phyloP scores from a whole-genome alignment of 1,140 invertebrate species.

The Drosophila guanche region DNA sequence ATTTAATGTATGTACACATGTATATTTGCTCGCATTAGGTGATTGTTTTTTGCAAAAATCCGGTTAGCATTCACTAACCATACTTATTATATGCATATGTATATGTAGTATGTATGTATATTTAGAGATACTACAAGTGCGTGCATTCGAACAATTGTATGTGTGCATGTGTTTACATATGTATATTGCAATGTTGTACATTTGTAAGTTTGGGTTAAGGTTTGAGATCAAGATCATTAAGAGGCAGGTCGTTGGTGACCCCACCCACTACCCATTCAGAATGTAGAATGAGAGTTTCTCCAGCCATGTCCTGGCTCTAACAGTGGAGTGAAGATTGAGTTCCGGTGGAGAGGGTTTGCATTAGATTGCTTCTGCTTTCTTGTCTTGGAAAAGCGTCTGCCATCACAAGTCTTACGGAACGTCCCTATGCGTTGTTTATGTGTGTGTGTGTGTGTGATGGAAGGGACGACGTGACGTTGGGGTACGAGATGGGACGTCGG shows the following conservation, averaged over 20 bases:
- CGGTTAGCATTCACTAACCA: slow-evolving; percentile 36
- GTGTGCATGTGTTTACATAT: slow-evolving; percentile 9
- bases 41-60: slow-evolving; percentile 35
- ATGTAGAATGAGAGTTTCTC: too few species aligned
- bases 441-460: too few species aligned
- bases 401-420: too few species aligned
- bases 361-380: too few species aligned
- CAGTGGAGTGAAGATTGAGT: too few species aligned
- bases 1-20: slow-evolving; percentile 4
- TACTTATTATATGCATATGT: not conserved
- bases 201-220: not conserved
- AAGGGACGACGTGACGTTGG: too few species aligned
- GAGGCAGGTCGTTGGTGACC: not conserved
- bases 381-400: too few species aligned
- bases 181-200: not conserved
- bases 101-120: slow-evolving; percentile 9
- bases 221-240: slow-evolving; percentile 8
- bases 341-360: too few species aligned
- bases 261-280: too few species aligned
- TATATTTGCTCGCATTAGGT: not conserved
- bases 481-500: too few species aligned
- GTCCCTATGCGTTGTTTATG: too few species aligned
- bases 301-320: too few species aligned
- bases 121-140: slow-evolving; percentile 3
- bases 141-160: slow-evolving; percentile 1